A percentile compares a stretch with the other conserved stretches of the same genome.
Evolutionary conservation across 2,888 invertebrate genomes (phyloP).

Genomic region (Mythimna loreyi): DNA sequence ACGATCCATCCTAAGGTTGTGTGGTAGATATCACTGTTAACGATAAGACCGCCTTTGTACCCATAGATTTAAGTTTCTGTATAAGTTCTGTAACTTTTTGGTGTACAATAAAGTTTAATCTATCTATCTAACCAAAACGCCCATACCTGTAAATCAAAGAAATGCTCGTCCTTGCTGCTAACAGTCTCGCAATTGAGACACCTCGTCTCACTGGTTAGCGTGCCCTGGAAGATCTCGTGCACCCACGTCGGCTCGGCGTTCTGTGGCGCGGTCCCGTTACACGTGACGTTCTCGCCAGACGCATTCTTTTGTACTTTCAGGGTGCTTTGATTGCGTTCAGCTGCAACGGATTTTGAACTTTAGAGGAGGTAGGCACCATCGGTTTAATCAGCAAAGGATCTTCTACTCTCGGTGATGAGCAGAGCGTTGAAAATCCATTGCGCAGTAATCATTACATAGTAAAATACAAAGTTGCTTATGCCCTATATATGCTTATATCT

Average conservation of each 20-base stretch:
- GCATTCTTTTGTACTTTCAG: conserved; percentile 91
- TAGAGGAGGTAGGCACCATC: too few species aligned
- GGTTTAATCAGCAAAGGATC: background rate
- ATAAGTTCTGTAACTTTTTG: too few species aligned
- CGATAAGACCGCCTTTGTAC: too few species aligned
- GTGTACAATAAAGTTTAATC: too few species aligned
- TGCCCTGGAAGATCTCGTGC: conserved; percentile 99
- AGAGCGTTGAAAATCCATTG: background rate
- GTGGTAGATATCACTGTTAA: too few species aligned
- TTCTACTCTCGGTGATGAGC: background rate
- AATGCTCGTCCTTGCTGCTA: conserved; percentile 99
- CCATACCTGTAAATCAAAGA: conserved; percentile 97
- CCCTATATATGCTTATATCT: too few species aligned
- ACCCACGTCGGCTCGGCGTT: conserved; percentile 98
- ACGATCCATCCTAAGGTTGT: too few species aligned
- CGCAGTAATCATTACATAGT: too few species aligned
- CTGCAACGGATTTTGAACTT: conserved; percentile 78
- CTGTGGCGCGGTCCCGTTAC: conserved; percentile 85
- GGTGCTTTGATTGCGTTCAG: conserved; percentile 94
- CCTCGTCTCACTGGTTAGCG: conserved; percentile 99
- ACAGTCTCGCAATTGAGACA: conserved; percentile 99
- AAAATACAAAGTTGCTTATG: too few species aligned
- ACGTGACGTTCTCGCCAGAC: conserved; percentile 81
- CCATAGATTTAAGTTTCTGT: too few species aligned
- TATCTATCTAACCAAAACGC: too few species aligned